Conservation (phyloP, 2,113 vertebrate genomes). For the Rhizomys pruinosus region DNA sequence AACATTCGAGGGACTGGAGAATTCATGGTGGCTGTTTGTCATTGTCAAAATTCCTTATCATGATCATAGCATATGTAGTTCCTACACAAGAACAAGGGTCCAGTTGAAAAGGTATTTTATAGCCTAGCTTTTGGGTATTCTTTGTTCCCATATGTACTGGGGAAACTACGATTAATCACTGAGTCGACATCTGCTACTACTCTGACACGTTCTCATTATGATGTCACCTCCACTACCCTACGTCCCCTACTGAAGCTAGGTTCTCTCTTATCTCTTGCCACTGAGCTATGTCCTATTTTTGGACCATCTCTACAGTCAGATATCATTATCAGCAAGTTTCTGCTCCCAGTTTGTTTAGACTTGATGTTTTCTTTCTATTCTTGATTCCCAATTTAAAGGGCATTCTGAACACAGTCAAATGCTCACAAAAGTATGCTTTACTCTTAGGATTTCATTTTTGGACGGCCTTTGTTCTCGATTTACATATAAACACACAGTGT, state of each 20-base stretch:
- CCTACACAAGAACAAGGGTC: not conserved
- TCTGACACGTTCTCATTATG: too few species aligned
- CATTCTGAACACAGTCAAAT: not conserved
- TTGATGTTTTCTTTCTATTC: not conserved
- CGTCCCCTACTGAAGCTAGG: not conserved
- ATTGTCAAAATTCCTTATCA: constrained; percentile 10
- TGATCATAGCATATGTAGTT: not conserved
- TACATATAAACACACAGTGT: not conserved
- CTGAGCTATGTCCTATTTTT: not conserved
- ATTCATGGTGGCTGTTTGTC: not conserved
- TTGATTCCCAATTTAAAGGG: not conserved
- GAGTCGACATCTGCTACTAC: not conserved
- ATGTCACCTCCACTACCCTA: not conserved
- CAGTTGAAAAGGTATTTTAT: not conserved
- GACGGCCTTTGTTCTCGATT: not conserved
- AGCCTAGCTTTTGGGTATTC: not conserved
- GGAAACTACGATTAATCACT: not conserved
- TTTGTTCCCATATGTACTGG: not conserved
- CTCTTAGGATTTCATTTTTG: not conserved
- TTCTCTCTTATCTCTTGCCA: not conserved
- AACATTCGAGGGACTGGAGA: not conserved
- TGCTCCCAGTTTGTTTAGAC: not conserved
- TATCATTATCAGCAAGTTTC: not conserved
- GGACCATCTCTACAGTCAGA: not conserved
- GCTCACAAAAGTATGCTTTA: not conserved